A percentile compares a stretch with the other conserved stretches of the same genome.
Evolutionary conservation across 1,140 invertebrate species (phyloP).

Genomic region (Leptoteleia sp.): DNA sequence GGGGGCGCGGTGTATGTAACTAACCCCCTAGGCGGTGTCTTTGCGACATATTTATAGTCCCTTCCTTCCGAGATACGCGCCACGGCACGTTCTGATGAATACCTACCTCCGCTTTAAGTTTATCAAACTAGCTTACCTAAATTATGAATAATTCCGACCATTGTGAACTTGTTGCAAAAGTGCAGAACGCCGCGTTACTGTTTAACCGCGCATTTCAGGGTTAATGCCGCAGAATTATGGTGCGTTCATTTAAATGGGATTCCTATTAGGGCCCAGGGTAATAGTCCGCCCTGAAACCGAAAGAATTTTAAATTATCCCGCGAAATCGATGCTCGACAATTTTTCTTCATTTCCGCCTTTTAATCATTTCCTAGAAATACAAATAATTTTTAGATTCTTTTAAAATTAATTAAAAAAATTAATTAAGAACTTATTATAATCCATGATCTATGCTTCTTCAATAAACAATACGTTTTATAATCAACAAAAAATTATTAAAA

Average conservation of each 20-base stretch:
- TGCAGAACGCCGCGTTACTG: slow-evolving; percentile 12
- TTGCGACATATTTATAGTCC: slow-evolving; percentile 77
- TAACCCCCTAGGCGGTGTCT: slow-evolving; percentile 70
- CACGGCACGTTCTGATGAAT: slow-evolving; percentile 70
- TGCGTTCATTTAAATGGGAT: slow-evolving; percentile 7
- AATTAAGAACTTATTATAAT: too few species aligned
- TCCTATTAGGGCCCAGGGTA: background rate
- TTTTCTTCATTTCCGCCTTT: too few species aligned
- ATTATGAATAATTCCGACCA: slow-evolving; percentile 74
- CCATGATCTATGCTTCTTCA: too few species aligned
- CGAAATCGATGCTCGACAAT: too few species aligned
- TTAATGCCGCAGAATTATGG: slow-evolving; percentile 28
- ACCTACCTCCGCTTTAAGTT: slow-evolving; percentile 72
- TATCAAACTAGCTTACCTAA: slow-evolving; percentile 75
- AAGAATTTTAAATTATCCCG: too few species aligned
- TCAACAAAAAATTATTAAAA: too few species aligned
- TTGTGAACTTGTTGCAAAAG: slow-evolving; percentile 65
- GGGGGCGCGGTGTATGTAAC: slow-evolving; percentile 69
- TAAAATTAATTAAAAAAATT: too few species aligned
- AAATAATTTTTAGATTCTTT: too few species aligned
- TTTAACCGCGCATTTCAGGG: slow-evolving; percentile 24
- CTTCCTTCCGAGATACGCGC: slow-evolving; percentile 72
- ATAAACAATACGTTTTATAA: too few species aligned
- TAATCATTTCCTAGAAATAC: too few species aligned
- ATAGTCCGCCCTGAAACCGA: too few species aligned